Evolutionary conservation across 1,140 invertebrate species (phyloP).

Genomic region (Gonioctena quinquepunctata): DNA sequence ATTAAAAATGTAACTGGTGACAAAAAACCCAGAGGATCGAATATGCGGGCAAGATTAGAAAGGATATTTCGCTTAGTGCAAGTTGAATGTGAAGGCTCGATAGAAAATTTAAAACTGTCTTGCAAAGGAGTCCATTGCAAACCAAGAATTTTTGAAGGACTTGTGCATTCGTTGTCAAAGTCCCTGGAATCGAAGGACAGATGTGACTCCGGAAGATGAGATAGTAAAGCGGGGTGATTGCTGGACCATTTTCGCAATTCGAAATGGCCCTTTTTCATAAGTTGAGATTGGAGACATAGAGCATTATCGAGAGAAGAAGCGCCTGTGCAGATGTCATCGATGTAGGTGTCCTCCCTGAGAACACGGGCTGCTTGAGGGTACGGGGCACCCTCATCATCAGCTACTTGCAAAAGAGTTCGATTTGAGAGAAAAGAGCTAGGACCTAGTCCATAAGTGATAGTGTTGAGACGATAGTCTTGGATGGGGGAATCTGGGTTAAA

Average conservation of each 20-base stretch:
- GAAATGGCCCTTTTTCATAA: no score
- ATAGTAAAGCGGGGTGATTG: neutral
- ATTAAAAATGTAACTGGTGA: slow-evolving; percentile 40
- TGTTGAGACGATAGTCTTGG: slow-evolving; percentile 25
- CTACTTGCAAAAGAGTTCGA: slow-evolving; percentile 36
- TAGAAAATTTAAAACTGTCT: neutral
- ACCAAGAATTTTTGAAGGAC: no score
- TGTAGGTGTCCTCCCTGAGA: slow-evolving; percentile 33
- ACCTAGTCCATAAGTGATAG: slow-evolving; percentile 44
- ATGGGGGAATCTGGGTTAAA: slow-evolving; percentile 6
- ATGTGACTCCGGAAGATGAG: no score
- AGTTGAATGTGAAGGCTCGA: neutral
- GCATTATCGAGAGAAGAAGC: neutral
- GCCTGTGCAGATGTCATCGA: slow-evolving; percentile 22
- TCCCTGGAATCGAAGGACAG: no score
- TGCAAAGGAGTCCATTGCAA: no score
- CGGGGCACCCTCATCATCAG: slow-evolving; percentile 18
- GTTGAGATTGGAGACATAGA: neutral
- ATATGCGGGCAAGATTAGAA: slow-evolving; percentile 42
- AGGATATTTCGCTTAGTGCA: slow-evolving; percentile 45
- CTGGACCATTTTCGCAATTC: neutral
- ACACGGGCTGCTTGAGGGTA: slow-evolving; percentile 23
- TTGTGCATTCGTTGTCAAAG: no score
- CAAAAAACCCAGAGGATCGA: slow-evolving; percentile 51
- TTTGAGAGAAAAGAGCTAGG: slow-evolving; percentile 42